Conservation (phyloP, 2,888 invertebrate genomes). For the Pollenia labialis region DNA sequence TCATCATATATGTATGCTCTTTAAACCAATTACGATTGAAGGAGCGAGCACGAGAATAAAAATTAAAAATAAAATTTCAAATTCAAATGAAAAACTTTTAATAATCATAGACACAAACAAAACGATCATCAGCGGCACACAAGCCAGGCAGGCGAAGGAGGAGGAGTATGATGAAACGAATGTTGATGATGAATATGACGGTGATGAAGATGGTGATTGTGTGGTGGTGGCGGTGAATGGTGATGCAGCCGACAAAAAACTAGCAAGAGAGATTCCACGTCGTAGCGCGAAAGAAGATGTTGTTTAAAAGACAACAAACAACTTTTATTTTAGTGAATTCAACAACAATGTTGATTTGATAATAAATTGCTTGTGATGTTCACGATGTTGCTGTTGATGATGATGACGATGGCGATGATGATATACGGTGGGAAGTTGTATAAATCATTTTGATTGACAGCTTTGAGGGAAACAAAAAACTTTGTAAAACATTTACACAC, state of each 20-base stretch:
- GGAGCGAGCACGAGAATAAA: conserved; percentile 18
- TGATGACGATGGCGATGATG: conserved; percentile 57
- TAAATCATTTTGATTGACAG: conserved; percentile 85
- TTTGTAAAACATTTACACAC: conserved; percentile 72
- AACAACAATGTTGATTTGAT: conserved; percentile 31
- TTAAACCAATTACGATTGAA: conserved; percentile 59
- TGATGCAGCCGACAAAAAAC: conserved; percentile 56
- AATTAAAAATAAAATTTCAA: conserved; percentile 28
- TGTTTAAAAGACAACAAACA: background rate
- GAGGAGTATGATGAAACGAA: background rate
- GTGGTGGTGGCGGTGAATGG: background rate
- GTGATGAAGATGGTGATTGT: background rate
- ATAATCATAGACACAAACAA: conserved; percentile 61
- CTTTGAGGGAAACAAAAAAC: conserved; percentile 69
- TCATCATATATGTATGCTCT: conserved; percentile 4
- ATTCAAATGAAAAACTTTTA: conserved; percentile 66
- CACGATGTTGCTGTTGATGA: too few species aligned
- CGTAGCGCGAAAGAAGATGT: conserved; percentile 7
- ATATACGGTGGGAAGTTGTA: conserved; percentile 83
- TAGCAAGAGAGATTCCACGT: background rate
- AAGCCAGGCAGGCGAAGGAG: background rate
- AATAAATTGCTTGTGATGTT: conserved; percentile 73
- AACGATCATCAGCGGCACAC: conserved; percentile 34
- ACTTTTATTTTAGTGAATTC: conserved; percentile 3
- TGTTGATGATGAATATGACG: conserved; percentile 4